Percentiles rank a stretch among this genome's conserved stretches.
These are phyloP conservation scores for Oryzias sinensis DNA, from an alignment of 2,797 vertebrate species.

Conservation along the genomic window DNA sequence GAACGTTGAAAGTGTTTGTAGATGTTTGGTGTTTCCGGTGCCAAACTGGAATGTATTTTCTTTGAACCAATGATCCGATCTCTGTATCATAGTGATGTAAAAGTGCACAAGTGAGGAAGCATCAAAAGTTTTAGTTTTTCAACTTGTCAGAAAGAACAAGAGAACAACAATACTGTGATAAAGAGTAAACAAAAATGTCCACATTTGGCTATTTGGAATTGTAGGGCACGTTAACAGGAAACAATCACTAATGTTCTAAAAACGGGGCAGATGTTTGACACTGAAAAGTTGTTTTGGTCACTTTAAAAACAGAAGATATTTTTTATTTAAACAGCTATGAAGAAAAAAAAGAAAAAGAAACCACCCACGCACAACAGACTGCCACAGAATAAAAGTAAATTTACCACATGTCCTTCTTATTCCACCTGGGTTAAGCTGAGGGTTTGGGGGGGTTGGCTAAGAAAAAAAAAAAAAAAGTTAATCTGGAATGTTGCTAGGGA, in stretches of 20 bases:
- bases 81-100: slow-evolving; percentile 22
- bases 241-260: slow-evolving; percentile 52
- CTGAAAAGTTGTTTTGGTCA: slow-evolving; percentile 53
- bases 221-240: slow-evolving; percentile 39
- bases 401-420: slow-evolving; percentile 60
- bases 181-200: slow-evolving; percentile 53
- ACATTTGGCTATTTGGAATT: slow-evolving; percentile 70
- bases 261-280: slow-evolving; percentile 42
- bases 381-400: slow-evolving; percentile 69
- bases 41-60: slow-evolving; percentile 34
- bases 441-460: slow-evolving; percentile 56
- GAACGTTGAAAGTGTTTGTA: slow-evolving; percentile 6
- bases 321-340: slow-evolving; percentile 47
- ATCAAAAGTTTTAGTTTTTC: slow-evolving; percentile 37
- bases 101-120: slow-evolving; percentile 13
- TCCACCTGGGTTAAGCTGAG: slow-evolving; percentile 67
- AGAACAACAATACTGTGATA: slow-evolving; percentile 21
- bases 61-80: slow-evolving; percentile 14
- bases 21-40: slow-evolving; percentile 22
- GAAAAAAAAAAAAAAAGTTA: slow-evolving; percentile 64
- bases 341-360: slow-evolving; percentile 47
- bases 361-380: slow-evolving; percentile 15
- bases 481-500: slow-evolving; percentile 83
- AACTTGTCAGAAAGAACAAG: slow-evolving; percentile 15
- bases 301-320: slow-evolving; percentile 62